Conservation (phyloP, 2,797 vertebrate species). For the Pseudotriccus pelzelni region DNA sequence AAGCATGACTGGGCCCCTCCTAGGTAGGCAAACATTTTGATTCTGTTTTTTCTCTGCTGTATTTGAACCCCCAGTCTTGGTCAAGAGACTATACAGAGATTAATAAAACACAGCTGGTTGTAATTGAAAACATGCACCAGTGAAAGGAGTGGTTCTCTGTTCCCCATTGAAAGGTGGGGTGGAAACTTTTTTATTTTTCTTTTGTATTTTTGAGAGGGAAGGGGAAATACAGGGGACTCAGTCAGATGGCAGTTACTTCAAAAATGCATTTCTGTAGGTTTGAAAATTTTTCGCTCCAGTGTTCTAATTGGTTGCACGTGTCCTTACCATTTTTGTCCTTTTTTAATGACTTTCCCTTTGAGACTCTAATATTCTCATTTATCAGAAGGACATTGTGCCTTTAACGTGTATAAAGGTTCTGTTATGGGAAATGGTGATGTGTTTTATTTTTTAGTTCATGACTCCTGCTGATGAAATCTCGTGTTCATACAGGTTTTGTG, state of each 20-base stretch:
- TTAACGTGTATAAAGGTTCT: neutral
- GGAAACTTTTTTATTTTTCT: neutral
- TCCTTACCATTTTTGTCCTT: neutral
- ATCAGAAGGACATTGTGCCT: neutral
- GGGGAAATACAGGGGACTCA: neutral
- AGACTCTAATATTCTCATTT: neutral
- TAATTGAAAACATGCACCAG: conserved; percentile 54
- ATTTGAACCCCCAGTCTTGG: neutral
- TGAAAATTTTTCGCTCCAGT: neutral
- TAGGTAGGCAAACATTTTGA: conserved; percentile 77
- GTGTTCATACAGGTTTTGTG: conserved; percentile 88
- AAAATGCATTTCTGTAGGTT: neutral
- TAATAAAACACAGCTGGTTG: conserved; percentile 54
- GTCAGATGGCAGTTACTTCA: neutral
- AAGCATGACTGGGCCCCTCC: conserved; percentile 99
- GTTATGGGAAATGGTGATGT: accelerated
- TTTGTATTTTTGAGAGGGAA: neutral
- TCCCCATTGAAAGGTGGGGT: neutral
- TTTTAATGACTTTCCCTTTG: neutral
- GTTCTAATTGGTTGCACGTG: neutral
- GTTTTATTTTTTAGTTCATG: neutral
- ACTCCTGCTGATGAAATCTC: neutral
- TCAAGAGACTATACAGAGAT: conserved; percentile 10
- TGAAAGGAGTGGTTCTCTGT: neutral
- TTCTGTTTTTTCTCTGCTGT: neutral